phyloP scores from a whole-genome alignment of 2,888 invertebrate species.

The Chelonus formosanus region DNA sequence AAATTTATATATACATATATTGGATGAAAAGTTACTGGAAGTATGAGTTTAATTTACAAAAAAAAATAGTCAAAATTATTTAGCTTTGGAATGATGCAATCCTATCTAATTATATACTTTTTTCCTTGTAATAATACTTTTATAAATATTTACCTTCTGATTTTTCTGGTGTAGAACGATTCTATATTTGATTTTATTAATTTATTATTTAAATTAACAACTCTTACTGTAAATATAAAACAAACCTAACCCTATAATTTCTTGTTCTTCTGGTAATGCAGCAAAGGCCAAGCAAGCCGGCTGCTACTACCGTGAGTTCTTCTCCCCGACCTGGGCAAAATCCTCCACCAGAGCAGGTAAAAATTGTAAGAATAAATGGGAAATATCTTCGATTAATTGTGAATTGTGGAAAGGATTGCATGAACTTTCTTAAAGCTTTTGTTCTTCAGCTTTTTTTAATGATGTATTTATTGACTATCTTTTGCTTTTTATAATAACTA shows the following conservation, averaged over 20 bases:
- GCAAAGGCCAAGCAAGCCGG: constrained; percentile 69
- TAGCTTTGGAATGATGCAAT: too few species aligned
- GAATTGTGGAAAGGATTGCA: too few species aligned
- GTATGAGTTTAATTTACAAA: too few species aligned
- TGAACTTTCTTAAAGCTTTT: too few species aligned
- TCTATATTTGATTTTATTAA: neutral
- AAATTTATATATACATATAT: too few species aligned
- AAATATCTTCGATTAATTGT: too few species aligned
- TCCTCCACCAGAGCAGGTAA: constrained; percentile 71
- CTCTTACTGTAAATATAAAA: constrained; percentile 3
- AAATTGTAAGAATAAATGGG: constrained; percentile 34
- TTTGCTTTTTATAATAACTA: too few species aligned
- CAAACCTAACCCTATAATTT: constrained; percentile 50
- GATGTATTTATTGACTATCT: too few species aligned
- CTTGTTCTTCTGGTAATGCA: constrained; percentile 65
- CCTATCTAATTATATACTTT: too few species aligned
- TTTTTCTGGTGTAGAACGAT: neutral
- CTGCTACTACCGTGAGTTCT: constrained; percentile 67
- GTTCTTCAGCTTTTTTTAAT: too few species aligned
- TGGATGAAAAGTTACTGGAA: too few species aligned
- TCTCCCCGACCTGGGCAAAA: constrained; percentile 69
- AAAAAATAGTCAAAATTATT: too few species aligned
- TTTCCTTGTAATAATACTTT: neutral
- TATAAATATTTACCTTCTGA: neutral
- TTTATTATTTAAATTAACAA: constrained; percentile 15